Percentiles rank a stretch among this genome's conserved stretches.
phyloP scores from a whole-genome alignment of 2,113 vertebrate species.

The Psephotus haematonotus region DNA sequence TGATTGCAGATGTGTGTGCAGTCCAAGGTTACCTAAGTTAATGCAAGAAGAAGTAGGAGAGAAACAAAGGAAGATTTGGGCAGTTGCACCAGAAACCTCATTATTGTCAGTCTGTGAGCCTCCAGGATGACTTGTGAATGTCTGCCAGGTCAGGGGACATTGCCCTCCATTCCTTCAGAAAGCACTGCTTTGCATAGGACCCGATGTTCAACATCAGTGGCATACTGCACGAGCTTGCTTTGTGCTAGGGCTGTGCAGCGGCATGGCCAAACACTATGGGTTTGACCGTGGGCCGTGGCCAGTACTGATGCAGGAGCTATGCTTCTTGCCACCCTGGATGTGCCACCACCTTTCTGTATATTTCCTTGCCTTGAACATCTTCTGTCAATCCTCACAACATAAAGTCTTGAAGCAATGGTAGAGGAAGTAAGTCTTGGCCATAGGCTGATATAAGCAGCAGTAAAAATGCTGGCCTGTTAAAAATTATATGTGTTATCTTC shows the following conservation, averaged over 20 bases:
- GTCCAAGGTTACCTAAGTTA: not conserved
- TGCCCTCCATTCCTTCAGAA: not conserved
- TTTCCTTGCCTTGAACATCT: not conserved
- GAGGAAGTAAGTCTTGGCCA: not conserved
- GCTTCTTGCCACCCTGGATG: not conserved
- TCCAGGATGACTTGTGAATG: not conserved
- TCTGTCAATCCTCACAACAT: not conserved
- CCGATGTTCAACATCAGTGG: not conserved
- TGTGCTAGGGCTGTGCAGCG: not conserved
- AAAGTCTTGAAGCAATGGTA: not conserved
- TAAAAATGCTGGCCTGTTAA: not conserved
- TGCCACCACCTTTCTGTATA: not conserved
- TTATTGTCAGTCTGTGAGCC: not conserved
- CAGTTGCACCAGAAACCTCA: not conserved
- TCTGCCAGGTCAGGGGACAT: not conserved
- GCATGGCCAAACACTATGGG: not conserved
- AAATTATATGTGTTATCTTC: fast-evolving
- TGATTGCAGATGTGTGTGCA: not conserved
- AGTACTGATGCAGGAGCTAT: not conserved
- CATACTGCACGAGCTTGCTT: not conserved
- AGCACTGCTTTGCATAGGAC: not conserved
- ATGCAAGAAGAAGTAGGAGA: not conserved
- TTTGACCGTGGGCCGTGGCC: fast-evolving
- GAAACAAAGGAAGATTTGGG: not conserved
- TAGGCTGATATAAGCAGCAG: not conserved